Percentiles rank a stretch among this genome's conserved stretches.
Evolutionary conservation across 1,140 invertebrate species (phyloP).

Genomic region (Chironomus tepperi): DNA sequence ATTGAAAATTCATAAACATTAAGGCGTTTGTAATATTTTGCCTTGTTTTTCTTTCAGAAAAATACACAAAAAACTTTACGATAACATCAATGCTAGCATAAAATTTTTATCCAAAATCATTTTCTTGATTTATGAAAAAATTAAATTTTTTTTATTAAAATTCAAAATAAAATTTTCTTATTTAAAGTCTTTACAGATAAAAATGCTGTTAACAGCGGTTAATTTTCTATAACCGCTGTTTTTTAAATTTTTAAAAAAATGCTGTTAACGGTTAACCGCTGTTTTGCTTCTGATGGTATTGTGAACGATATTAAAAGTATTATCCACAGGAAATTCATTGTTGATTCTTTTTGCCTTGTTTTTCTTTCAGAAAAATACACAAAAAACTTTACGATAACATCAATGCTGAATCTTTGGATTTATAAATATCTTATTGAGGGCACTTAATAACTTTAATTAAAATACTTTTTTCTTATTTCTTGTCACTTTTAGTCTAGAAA

Average conservation of each 20-base stretch:
- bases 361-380: neutral
- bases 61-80: neutral
- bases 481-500: too few species aligned
- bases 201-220: too few species aligned
- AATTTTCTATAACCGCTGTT: too few species aligned
- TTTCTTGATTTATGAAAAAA: neutral
- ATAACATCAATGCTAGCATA: neutral
- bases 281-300: too few species aligned
- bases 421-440: neutral
- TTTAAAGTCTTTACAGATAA: too few species aligned
- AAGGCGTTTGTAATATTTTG: too few species aligned
- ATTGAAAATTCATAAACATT: too few species aligned
- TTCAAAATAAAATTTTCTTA: too few species aligned
- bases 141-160: too few species aligned
- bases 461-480: neutral
- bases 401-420: neutral
- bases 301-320: neutral
- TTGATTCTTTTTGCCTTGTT: neutral
- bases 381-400: neutral
- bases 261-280: too few species aligned
- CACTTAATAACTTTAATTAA: neutral
- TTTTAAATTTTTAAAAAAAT: too few species aligned
- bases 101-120: too few species aligned
- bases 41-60: neutral
- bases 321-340: conserved; percentile 8